Percentiles rank a stretch among this genome's conserved stretches.
Evolutionary conservation across 2,888 invertebrate genomes (phyloP).

Genomic region (Chymomyza procnemis): DNA sequence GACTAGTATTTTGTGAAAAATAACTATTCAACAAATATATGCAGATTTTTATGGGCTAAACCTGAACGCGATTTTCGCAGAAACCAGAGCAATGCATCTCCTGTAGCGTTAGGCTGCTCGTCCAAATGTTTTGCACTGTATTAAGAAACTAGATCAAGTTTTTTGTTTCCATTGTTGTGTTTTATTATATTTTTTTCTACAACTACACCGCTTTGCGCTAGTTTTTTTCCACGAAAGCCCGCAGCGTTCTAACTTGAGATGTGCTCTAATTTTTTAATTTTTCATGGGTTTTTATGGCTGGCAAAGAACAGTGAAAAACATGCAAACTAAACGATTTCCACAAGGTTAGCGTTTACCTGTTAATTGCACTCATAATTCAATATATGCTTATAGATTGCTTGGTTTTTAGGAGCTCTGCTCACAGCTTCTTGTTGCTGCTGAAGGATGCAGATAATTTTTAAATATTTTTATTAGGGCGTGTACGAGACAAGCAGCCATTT

Average conservation of each 20-base stretch:
- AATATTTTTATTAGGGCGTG: conserved; percentile 56
- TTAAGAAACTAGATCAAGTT: conserved; percentile 76
- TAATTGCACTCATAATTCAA: conserved; percentile 60
- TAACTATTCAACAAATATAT: conserved; percentile 35
- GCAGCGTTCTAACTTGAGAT: conserved; percentile 4
- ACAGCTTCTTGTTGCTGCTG: conserved; percentile 1
- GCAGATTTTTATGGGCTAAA: conserved; percentile 69
- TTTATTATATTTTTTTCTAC: conserved; percentile 45
- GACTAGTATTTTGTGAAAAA: conserved; percentile 30
- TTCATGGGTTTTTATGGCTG: conserved; percentile 62
- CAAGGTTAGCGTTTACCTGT: conserved; percentile 71
- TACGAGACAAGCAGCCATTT: background rate
- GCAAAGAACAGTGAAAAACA: conserved; percentile 44
- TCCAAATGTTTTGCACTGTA: conserved; percentile 24
- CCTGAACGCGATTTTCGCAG: conserved; percentile 45
- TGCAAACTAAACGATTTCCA: conserved; percentile 25
- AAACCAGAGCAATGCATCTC: conserved; percentile 25
- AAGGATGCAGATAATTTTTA: conserved; percentile 22
- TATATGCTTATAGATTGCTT: conserved; percentile 11
- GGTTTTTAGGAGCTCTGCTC: conserved; percentile 43
- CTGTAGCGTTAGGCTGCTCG: background rate
- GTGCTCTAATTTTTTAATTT: conserved; percentile 74
- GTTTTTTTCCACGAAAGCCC: conserved; percentile 68
- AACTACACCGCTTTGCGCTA: conserved; percentile 43
- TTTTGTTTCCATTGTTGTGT: conserved; percentile 71